phyloP scores from a whole-genome alignment of 92 coral and sea anemone species.

The Phenganax marumi region DNA sequence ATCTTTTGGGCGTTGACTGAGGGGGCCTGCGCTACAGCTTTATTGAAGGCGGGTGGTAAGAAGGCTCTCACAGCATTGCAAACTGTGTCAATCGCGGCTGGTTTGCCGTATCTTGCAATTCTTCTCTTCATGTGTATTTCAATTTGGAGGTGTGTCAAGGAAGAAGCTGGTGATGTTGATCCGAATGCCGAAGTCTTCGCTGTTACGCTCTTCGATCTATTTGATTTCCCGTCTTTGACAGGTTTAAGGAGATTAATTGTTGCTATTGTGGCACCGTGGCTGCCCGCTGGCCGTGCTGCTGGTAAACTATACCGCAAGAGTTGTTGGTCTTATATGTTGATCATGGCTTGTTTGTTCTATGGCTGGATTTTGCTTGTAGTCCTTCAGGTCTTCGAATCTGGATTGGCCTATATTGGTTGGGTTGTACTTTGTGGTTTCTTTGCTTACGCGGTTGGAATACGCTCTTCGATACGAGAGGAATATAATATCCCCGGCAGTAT shows the following conservation, averaged over 20 bases:
- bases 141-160: constrained; percentile 72
- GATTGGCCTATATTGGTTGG: constrained; percentile 70
- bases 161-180: constrained; percentile 70
- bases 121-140: constrained; percentile 71
- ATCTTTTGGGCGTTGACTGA: constrained; percentile 61
- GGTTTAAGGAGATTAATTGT: constrained; percentile 36
- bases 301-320: constrained; percentile 54
- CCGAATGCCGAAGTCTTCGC: constrained; percentile 59
- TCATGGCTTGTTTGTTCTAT: constrained; percentile 61
- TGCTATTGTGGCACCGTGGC: constrained; percentile 67
- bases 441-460: constrained; percentile 65
- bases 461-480: constrained; percentile 71
- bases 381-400: constrained; percentile 57
- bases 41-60: constrained; percentile 68
- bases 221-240: constrained; percentile 57
- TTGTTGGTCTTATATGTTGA: constrained; percentile 53
- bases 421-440: constrained; percentile 62
- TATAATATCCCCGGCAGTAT: constrained; percentile 69
- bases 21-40: constrained; percentile 82
- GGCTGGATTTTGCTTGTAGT: constrained; percentile 58
- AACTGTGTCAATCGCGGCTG: constrained; percentile 70
- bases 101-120: constrained; percentile 65
- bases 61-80: constrained; percentile 68
- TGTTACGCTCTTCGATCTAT: constrained; percentile 62
- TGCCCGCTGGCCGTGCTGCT: constrained; percentile 65